phyloP scores from a whole-genome alignment of 2,797 vertebrate species.

The Aphelocoma californica region DNA sequence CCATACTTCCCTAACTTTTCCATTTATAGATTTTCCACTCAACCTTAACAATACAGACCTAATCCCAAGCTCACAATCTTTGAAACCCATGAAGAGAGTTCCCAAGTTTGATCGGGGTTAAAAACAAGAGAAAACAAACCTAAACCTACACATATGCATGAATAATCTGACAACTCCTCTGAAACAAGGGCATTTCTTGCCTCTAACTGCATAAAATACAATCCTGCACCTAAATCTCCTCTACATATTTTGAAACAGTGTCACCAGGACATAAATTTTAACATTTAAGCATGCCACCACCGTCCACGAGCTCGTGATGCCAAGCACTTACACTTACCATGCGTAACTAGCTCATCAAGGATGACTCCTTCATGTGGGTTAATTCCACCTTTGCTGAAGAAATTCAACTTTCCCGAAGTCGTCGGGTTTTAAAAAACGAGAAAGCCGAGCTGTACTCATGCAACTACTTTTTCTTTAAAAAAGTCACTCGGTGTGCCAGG shows the following conservation, averaged over 20 bases:
- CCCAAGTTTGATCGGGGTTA: background rate
- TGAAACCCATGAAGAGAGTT: background rate
- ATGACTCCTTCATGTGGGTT: slow-evolving; percentile 15
- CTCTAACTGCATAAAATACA: background rate
- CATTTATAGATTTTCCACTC: background rate
- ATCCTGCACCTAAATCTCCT: background rate
- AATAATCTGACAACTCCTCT: background rate
- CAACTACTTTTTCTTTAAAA: background rate
- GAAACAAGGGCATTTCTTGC: background rate
- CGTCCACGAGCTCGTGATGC: background rate
- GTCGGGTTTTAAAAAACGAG: background rate
- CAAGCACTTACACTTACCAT: background rate
- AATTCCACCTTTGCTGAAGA: slow-evolving; percentile 15
- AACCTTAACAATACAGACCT: background rate
- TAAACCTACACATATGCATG: fast-evolving
- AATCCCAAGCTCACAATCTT: background rate
- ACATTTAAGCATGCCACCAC: background rate
- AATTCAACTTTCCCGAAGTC: slow-evolving; percentile 33
- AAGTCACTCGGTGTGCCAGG: background rate
- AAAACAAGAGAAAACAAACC: background rate
- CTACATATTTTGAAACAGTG: background rate
- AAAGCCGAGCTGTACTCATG: background rate
- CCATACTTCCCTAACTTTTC: background rate
- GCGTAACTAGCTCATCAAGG: slow-evolving; percentile 14
- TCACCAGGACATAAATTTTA: background rate